Evolutionary conservation across 1,140 invertebrate genomes (phyloP).

Genomic region (Semibalanus balanoides): DNA sequence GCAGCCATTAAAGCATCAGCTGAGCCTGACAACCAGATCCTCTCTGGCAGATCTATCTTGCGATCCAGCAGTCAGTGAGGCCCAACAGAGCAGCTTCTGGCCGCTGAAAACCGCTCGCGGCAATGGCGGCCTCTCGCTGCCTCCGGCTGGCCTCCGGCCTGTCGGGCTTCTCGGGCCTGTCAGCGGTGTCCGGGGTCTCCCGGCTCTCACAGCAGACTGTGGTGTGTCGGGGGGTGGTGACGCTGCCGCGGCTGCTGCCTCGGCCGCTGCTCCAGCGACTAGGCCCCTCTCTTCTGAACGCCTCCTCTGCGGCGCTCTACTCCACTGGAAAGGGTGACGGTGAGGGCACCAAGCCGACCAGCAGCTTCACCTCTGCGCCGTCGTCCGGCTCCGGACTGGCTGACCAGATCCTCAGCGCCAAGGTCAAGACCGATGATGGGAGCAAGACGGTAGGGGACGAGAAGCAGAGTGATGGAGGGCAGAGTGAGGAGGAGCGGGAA

Average conservation of each 20-base stretch:
- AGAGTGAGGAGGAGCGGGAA: conserved; percentile 19
- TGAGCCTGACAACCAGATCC: too few species aligned
- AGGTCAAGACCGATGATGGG: conserved; percentile 24
- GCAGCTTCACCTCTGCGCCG: not conserved
- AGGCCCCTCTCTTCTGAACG: not conserved
- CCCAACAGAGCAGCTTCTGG: too few species aligned
- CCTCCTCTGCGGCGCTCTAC: not conserved
- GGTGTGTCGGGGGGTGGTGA: not conserved
- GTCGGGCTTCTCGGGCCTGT: not conserved
- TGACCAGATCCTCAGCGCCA: conserved; percentile 20
- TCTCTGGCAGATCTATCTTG: too few species aligned
- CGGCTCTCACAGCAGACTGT: not conserved
- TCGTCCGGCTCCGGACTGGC: conserved; percentile 16
- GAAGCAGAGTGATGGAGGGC: conserved; percentile 12
- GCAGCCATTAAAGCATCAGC: too few species aligned
- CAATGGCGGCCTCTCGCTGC: not conserved
- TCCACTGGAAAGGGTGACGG: not conserved
- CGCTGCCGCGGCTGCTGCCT: not conserved
- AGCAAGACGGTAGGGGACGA: conserved; percentile 25
- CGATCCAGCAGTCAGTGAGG: too few species aligned
- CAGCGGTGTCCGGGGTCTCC: not conserved
- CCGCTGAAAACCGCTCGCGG: too few species aligned
- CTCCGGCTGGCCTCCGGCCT: not conserved
- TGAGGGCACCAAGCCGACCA: not conserved
- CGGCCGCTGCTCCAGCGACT: not conserved